These are phyloP conservation scores for Synanthedon formicaeformis DNA, from an alignment of 2,888 invertebrate genomes.

Conservation along the genomic window DNA sequence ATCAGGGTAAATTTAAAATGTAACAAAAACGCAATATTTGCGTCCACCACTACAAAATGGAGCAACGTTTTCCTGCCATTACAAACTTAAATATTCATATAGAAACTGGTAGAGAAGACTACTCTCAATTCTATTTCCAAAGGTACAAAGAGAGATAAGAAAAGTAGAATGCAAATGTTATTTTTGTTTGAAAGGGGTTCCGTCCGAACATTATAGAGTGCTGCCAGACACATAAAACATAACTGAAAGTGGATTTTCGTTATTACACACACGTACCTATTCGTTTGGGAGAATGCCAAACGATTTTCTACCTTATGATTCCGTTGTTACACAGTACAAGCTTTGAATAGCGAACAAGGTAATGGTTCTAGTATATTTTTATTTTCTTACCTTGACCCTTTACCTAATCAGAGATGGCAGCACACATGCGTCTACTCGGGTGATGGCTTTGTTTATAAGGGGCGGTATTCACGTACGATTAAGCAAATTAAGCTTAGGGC, in stretches of 20 bases:
- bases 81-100: background rate
- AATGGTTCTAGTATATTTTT: too few relatives aligned
- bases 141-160: background rate
- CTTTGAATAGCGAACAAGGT: background rate
- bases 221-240: constrained; percentile 43
- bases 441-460: too few relatives aligned
- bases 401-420: too few relatives aligned
- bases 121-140: background rate
- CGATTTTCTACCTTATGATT: constrained; percentile 29
- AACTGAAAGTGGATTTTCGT: constrained; percentile 47
- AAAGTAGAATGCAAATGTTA: background rate
- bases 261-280: constrained; percentile 35
- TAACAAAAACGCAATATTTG: too few relatives aligned
- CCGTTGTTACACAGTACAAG: background rate
- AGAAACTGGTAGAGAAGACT: background rate
- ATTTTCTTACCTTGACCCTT: too few relatives aligned
- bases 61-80: background rate
- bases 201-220: constrained; percentile 26
- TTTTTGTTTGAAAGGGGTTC: constrained; percentile 10
- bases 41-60: background rate
- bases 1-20: too few relatives aligned
- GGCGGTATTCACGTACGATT: too few relatives aligned
- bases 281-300: constrained; percentile 30
- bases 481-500: too few relatives aligned
- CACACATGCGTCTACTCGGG: too few relatives aligned